Conservation (phyloP, 2,797 vertebrate species). For the Glossophaga mutica region DNA sequence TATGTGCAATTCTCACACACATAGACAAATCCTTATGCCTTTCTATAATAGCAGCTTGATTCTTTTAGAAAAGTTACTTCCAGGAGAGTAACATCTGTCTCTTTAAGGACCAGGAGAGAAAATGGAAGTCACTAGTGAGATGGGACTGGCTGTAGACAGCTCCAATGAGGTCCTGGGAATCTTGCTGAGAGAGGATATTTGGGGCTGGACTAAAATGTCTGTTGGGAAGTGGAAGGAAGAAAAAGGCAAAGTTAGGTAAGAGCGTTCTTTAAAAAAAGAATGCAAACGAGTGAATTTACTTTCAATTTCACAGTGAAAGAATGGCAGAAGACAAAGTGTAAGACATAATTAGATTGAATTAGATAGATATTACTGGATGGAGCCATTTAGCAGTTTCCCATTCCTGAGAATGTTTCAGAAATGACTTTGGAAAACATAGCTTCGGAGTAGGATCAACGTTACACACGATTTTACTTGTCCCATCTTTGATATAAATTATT, state of each 20-base stretch:
- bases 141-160: conserved; percentile 39
- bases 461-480: neutral
- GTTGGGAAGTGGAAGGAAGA: conserved; percentile 36
- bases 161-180: conserved; percentile 52
- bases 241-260: conserved; percentile 8
- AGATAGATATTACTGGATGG: neutral
- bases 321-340: neutral
- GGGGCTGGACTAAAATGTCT: neutral
- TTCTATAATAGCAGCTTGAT: neutral
- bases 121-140: conserved; percentile 42
- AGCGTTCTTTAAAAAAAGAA: conserved; percentile 12
- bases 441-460: neutral
- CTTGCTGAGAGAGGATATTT: conserved; percentile 40
- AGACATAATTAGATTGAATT: neutral
- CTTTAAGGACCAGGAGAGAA: conserved; percentile 61
- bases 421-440: neutral
- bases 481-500: neutral
- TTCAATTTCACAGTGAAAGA: conserved; percentile 45
- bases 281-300: conserved; percentile 15
- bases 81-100: conserved; percentile 29
- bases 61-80: conserved; percentile 22
- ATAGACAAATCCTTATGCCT: neutral
- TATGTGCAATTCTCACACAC: neutral
- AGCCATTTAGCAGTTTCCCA: neutral
- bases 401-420: neutral